Base-by-base conservation (phyloP, 1,140 invertebrate species). In the Drosophila pandora region DNA sequence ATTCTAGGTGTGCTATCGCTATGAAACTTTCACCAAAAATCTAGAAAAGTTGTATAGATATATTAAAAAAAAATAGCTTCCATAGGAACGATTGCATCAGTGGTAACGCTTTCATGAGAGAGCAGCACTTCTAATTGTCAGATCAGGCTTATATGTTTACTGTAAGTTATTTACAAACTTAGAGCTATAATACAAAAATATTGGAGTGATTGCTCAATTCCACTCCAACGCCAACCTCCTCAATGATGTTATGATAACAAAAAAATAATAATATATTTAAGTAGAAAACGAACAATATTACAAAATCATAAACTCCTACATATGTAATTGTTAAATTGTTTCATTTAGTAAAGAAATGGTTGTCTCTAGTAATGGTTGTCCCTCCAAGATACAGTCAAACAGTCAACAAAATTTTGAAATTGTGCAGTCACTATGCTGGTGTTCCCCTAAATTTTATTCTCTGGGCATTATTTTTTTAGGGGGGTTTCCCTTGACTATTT, bases 1-100 rank as follows among this genome's bases (percentile, higher is more conserved):
- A 0, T 17, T 17, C 3, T 12, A 9, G 47, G 12, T 28, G 47
- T 23, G 47, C 21, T 48, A 48, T 48, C 47, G 23, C 3, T 48
- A 12, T 48, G 45, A 48, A 48, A 48, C 21, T 25, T 48, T 37
- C 34, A 10, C 34, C 34, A 9, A 2, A 37, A 10, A 37, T 37
- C 9, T 37, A 37, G 34, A 37, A 67, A 62, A 48, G 17, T 48
- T 25, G n/a, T 48, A 48, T 23, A 48, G 25, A 48, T 28, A 48
- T 48, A 25, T 48, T 10, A 9, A 23, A 48, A 23, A 48, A 25
- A 25, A 48, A 48, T 48, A 48, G 10, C 45, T 48, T 21, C 9
- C 45, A 48, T 48, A 25, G 45, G 34, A 37, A 37, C 34, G 34
- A 37, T 37, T 37, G 34, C 34, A 37, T 37, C 34, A 37, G 34